Evolutionary conservation across 2,113 vertebrate species (phyloP), one percentile per base, ranked within the genome.

Genomic region (Salvelinus alpinus): DNA sequence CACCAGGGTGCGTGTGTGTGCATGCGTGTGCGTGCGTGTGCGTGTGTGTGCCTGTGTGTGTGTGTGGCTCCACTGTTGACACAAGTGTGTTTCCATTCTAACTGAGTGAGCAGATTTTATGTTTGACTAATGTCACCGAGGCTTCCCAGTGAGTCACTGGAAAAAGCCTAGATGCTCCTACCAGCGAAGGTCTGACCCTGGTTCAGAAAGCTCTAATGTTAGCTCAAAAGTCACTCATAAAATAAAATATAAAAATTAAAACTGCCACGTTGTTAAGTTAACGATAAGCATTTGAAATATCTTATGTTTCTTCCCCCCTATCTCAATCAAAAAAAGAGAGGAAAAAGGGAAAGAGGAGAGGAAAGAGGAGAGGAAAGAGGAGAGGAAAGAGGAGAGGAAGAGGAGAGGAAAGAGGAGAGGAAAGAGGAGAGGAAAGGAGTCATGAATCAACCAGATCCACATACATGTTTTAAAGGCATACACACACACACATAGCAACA

Each of bases 41-140:
- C 5, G 51, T 11, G 66, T 64, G 51, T 20, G 66, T 48, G 22
- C 1, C 1, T 62, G 20, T 0, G 60, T 73, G 59, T 64, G 62
- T 25, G 44, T 48, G 60, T 54, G 70, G 74, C 31, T 64, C 80
- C 76, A 80, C 47, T 80, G 48, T 77, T 77, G 70, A 79, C 77
- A 83, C 78, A 78, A 71, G 76, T 71, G 73, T 71, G 57, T 72
- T 78, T 84, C 70, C 80, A 87, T 85, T 91, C 79, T 85, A 84
- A 67, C 51, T 86, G 78, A 85, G 81, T 77, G 67, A 82, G 85
- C 84, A 81, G 85, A 83, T 34, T 27, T 44, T 90, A 84, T 87
- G 68, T 85, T 84, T 78, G 62, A 84, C 75, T 86, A 88, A 88
- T 76, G 83, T 86, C 78, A 74, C 34, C 51, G 25, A 74, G 51